Conservation (phyloP, 2,113 vertebrate genomes). For the Gracilinanus agilis region DNA sequence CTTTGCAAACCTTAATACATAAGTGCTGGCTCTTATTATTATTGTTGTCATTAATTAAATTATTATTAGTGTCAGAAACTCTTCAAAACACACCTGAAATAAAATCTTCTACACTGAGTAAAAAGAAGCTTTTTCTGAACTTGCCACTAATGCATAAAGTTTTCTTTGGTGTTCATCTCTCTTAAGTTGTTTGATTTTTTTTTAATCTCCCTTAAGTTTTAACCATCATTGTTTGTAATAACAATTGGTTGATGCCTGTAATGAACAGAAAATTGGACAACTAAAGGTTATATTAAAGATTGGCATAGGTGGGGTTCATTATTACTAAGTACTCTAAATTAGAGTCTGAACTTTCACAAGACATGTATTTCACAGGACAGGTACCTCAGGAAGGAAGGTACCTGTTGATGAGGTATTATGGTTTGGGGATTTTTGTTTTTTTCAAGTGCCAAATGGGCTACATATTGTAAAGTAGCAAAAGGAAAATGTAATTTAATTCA, state of each 20-base stretch:
- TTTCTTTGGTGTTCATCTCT: neutral
- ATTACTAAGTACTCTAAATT: neutral
- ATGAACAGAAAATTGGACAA: neutral
- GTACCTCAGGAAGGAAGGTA: neutral
- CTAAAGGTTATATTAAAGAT: neutral
- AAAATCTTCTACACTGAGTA: neutral
- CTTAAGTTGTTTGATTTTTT: neutral
- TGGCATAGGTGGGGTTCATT: neutral
- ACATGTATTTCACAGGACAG: too few relatives aligned
- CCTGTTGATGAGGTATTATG: neutral
- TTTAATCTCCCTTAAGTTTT: neutral
- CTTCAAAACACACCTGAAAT: neutral
- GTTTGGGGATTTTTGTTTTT: neutral
- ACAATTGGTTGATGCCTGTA: neutral
- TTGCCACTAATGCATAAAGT: neutral
- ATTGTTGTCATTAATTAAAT: neutral
- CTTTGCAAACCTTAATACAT: neutral
- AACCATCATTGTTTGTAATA: neutral
- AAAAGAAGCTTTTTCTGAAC: neutral
- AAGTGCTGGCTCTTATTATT: neutral
- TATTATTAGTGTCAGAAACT: neutral
- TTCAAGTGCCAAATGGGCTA: neutral
- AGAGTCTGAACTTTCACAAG: neutral
- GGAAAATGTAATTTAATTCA: neutral
- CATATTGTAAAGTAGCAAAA: neutral